phyloP scores from a whole-genome alignment of 1,140 invertebrate genomes.

The Drosophila tropicalis region DNA sequence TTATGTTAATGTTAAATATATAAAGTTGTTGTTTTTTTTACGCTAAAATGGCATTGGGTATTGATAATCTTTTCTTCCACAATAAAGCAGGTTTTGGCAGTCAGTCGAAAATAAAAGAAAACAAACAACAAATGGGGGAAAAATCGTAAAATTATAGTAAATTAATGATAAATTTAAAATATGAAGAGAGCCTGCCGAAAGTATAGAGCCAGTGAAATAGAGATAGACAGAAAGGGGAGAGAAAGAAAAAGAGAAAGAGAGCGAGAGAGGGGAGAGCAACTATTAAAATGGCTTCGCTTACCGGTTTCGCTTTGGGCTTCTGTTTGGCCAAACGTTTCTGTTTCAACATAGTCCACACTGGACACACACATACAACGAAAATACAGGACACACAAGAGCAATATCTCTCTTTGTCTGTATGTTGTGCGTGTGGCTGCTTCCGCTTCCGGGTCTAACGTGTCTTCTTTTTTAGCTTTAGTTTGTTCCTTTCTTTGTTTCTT shows the following conservation, averaged over 20 bases:
- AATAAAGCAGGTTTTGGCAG: conserved; percentile 9
- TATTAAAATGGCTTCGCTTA: conserved; percentile 56
- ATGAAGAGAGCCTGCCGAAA: conserved; percentile 1
- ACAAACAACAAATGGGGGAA: not conserved
- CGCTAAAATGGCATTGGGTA: not conserved
- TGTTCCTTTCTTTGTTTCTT: not conserved
- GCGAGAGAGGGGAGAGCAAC: conserved; percentile 5
- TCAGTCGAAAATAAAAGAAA: conserved; percentile 7
- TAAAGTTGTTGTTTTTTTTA: not conserved
- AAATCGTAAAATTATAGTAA: conserved; percentile 1
- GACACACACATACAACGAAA: conserved; percentile 69
- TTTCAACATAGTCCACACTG: conserved; percentile 82
- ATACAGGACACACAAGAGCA: conserved; percentile 49
- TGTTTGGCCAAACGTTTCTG: conserved; percentile 81
- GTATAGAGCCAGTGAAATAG: not conserved
- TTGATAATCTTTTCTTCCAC: not conserved
- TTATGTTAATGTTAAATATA: not conserved
- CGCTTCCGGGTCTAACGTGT: conserved; percentile 19
- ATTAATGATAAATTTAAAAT: conserved; percentile 7
- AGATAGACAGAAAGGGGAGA: not conserved
- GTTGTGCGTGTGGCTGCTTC: conserved; percentile 13
- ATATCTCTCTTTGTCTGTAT: not conserved
- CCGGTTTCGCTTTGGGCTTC: conserved; percentile 83
- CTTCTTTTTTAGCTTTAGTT: not conserved
- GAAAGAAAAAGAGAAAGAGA: not conserved